Percentiles rank a stretch among this genome's conserved stretches.
Conservation (phyloP, 1,140 invertebrate genomes). For the Notospermus geniculatus region DNA sequence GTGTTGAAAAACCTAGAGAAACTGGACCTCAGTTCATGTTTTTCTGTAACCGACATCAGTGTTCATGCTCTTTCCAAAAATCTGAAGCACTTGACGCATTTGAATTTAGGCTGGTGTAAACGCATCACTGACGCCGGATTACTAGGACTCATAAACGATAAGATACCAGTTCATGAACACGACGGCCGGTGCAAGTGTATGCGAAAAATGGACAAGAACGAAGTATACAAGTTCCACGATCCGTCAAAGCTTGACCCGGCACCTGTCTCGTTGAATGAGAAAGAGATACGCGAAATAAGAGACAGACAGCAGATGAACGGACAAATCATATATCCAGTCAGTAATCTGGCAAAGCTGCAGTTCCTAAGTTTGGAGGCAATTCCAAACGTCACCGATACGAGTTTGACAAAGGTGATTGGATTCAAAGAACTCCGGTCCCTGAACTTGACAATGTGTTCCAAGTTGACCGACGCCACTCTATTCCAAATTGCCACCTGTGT, state of each 20-base stretch:
- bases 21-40: slow-evolving; percentile 68
- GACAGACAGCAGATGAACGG: slow-evolving; percentile 59
- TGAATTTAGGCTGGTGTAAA: slow-evolving; percentile 67
- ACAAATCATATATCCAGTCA: slow-evolving; percentile 61
- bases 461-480: slow-evolving; percentile 66
- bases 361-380: slow-evolving; percentile 67
- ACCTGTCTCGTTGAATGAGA: slow-evolving; percentile 55
- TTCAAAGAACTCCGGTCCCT: slow-evolving; percentile 65
- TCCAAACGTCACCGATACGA: slow-evolving; percentile 69
- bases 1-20: slow-evolving; percentile 60
- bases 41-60: slow-evolving; percentile 66
- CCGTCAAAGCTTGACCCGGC: slow-evolving; percentile 36
- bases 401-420: slow-evolving; percentile 66
- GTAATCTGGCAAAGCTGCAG: slow-evolving; percentile 55
- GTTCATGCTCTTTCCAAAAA: slow-evolving; percentile 62
- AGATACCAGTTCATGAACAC: slow-evolving; percentile 19
- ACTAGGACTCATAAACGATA: slow-evolving; percentile 61
- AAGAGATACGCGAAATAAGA: slow-evolving; percentile 63
- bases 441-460: slow-evolving; percentile 67
- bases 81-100: slow-evolving; percentile 60
- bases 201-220: slow-evolving; percentile 26
- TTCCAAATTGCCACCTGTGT: slow-evolving; percentile 65
- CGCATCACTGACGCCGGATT: slow-evolving; percentile 67
- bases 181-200: slow-evolving; percentile 32
- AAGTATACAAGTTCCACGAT: slow-evolving; percentile 26